A percentile compares a stretch with the other conserved stretches of the same genome.
phyloP scores from a whole-genome alignment of 1,140 invertebrate genomes.

The Thaumetopoea pityocampa region DNA sequence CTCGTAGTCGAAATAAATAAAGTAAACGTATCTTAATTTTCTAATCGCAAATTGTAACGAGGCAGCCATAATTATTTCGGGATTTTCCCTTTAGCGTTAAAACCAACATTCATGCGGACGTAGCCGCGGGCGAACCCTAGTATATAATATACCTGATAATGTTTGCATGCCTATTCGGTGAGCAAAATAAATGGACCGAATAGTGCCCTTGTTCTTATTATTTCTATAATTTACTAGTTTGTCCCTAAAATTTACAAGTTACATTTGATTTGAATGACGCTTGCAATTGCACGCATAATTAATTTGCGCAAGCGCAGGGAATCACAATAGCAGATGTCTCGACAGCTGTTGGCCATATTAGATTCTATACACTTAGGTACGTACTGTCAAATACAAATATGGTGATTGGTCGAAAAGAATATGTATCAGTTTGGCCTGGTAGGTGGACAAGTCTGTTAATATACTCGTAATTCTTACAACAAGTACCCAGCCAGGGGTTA shows the following conservation, averaged over 20 bases:
- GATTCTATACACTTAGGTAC: slow-evolving; percentile 21
- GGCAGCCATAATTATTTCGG: too few species aligned
- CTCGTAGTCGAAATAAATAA: too few species aligned
- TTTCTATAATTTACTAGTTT: too few species aligned
- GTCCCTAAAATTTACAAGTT: slow-evolving; percentile 19
- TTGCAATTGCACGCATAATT: slow-evolving; percentile 35
- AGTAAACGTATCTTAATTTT: too few species aligned
- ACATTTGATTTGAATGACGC: slow-evolving; percentile 21
- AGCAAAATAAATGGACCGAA: too few species aligned
- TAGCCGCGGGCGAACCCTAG: too few species aligned
- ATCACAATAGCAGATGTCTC: slow-evolving; percentile 44
- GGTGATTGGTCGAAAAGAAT: slow-evolving; percentile 16
- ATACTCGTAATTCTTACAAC: slow-evolving; percentile 13
- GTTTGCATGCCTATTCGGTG: too few species aligned
- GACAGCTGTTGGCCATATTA: slow-evolving; percentile 40
- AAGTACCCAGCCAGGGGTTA: slow-evolving; percentile 49
- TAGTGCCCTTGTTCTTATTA: too few species aligned
- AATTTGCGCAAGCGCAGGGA: slow-evolving; percentile 33
- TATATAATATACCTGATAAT: too few species aligned
- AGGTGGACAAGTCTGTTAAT: background rate
- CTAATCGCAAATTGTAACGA: too few species aligned
- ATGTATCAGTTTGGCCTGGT: slow-evolving; percentile 9
- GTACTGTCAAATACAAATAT: slow-evolving; percentile 32
- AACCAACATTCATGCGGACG: too few species aligned
- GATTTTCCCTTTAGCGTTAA: too few species aligned